Evolutionary conservation across 2,113 vertebrate species (phyloP), one percentile per base, ranked within the genome.

Genomic region (Nothocercus julius): DNA sequence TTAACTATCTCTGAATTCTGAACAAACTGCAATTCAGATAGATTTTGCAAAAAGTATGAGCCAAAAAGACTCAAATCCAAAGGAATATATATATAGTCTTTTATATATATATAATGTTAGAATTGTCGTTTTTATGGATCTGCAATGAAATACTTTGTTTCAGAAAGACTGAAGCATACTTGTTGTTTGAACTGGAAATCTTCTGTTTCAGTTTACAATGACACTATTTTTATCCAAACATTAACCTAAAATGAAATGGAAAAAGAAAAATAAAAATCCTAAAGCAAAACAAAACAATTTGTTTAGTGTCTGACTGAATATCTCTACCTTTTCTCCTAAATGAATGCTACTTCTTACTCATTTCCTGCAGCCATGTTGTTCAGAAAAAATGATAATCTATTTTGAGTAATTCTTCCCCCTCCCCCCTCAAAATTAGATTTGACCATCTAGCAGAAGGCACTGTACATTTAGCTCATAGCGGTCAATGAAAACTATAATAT

Each of bases 381-480:
- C 42, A 89, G 64, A 45, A 85, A 45, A 76, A 53, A 3, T 69
- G 38, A 75, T 16, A 34, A 22, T 19, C 7, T 32, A 59, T 79
- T 74, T 79, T 45, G 47, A 85, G 5, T 1, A 34, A 4, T 3
- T 34, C 34, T 56, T 66, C 59, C 49, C 24, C 8, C 2, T 20
- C 67, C 59, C 49, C 24, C 8, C 2, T 20, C 8, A 18, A 66
- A 49, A 9, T 63, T 32, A 70, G 20, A 59, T 63, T 83, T 28
- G 34, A 7, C 9, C 28, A 14, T 32, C 9, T 51, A 73, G 19
- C 3, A n/a, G 66, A 62, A 38, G 1, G 3, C 12, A 40, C 0
- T 1, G 16, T 62, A 34, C 18, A 5, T 70, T 36, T 12, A 49
- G 36, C 11, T 66, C 30, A 79, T 5, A 70, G 7, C 36, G 40